phyloP scores from a whole-genome alignment of 2,797 vertebrate species.

The Graptemys geographica region DNA sequence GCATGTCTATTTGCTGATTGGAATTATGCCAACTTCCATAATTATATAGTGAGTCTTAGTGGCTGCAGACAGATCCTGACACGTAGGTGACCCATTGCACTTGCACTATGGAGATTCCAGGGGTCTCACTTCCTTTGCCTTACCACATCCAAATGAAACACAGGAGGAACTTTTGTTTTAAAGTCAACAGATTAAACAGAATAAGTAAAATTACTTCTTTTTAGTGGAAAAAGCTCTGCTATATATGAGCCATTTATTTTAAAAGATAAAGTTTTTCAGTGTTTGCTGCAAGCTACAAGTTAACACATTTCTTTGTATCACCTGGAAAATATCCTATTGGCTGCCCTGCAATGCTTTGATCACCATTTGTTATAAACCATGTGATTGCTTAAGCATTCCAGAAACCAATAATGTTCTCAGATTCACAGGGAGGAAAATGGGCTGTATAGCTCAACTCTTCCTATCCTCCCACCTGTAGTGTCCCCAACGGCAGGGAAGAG shows the following conservation, averaged over 20 bases:
- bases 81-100: neutral
- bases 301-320: neutral
- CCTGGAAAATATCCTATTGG: neutral
- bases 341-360: neutral
- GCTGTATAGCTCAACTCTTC: neutral
- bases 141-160: neutral
- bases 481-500: neutral
- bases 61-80: neutral
- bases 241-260: neutral
- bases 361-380: neutral
- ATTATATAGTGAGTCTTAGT: neutral
- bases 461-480: neutral
- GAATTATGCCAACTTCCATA: constrained; percentile 7
- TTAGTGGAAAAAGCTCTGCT: neutral
- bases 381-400: neutral
- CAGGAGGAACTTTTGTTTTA: neutral
- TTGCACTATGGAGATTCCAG: constrained; percentile 1
- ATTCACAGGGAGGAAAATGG: neutral
- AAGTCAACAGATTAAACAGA: neutral
- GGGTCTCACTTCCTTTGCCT: neutral
- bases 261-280: neutral
- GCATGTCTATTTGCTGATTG: constrained; percentile 11
- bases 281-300: neutral
- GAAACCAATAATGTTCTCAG: neutral
- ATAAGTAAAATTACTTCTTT: neutral